phyloP scores from a whole-genome alignment of 2,888 invertebrate genomes.

The Rhagium mordax region DNA sequence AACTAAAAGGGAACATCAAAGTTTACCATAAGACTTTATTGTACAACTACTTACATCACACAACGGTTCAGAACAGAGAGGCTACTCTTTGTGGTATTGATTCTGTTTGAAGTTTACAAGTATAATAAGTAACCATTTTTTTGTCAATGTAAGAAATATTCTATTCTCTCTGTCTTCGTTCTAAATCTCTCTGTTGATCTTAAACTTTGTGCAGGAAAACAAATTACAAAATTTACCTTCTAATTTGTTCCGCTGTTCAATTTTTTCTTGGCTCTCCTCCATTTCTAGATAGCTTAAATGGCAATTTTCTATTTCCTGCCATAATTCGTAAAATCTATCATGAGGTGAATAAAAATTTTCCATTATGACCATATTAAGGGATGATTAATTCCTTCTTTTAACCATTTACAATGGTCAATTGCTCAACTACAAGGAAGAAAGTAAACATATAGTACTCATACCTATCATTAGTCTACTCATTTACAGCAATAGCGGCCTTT shows the following conservation, averaged over 20 bases:
- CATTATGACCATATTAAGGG: conserved; percentile 68
- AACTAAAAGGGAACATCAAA: no score
- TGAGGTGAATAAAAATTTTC: conserved; percentile 71
- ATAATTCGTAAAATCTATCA: conserved; percentile 78
- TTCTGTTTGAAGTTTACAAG: no score
- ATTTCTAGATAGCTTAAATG: conserved; percentile 87
- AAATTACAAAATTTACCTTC: conserved; percentile 76
- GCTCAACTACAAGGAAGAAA: not conserved
- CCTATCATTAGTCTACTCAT: not conserved
- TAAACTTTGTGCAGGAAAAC: not conserved
- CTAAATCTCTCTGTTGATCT: not conserved
- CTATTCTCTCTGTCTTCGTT: not conserved
- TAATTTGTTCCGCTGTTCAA: conserved; percentile 82
- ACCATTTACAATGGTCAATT: not conserved
- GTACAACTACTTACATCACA: no score
- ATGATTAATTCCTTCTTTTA: not conserved
- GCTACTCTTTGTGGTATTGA: no score
- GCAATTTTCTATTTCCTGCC: conserved; percentile 81
- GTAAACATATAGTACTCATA: not conserved
- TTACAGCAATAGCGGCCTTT: not conserved
- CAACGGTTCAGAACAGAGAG: no score
- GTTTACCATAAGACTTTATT: no score
- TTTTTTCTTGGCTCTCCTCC: conserved; percentile 85
- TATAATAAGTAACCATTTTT: no score
- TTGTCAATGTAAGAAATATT: no score